Conservation (phyloP, 2,888 invertebrate species). For the Pelosia muscerda region DNA sequence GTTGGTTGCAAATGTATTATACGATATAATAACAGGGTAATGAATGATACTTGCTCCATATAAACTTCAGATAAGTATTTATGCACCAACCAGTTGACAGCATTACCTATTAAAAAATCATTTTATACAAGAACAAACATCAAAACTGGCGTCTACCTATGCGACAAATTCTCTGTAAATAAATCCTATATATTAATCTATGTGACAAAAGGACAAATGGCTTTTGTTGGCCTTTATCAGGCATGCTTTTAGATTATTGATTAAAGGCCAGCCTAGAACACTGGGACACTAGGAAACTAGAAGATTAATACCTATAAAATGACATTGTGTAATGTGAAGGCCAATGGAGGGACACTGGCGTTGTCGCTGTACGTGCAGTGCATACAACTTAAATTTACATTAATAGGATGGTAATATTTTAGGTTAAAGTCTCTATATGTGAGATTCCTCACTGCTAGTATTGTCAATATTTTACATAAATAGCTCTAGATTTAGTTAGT, state of each 20-base stretch:
- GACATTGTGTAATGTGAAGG: constrained; percentile 66
- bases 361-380: constrained; percentile 61
- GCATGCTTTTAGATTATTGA: constrained; percentile 11
- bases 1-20: not conserved
- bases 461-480: not conserved
- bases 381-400: constrained; percentile 45
- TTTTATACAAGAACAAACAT: not conserved
- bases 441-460: constrained; percentile 13
- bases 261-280: constrained; percentile 28
- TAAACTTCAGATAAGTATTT: not conserved
- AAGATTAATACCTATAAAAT: constrained; percentile 37
- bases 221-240: constrained; percentile 18
- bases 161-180: too few species aligned
- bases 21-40: not conserved
- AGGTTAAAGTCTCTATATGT: constrained; percentile 25
- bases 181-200: too few species aligned
- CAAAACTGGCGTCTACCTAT: not conserved
- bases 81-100: not conserved
- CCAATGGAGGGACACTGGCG: constrained; percentile 59
- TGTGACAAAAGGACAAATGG: constrained; percentile 10
- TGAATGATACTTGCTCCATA: not conserved
- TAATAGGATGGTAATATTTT: constrained; percentile 38
- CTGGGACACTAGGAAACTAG: constrained; percentile 44
- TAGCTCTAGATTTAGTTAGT: not conserved
- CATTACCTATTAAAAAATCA: constrained; percentile 3